Percentiles rank a stretch among this genome's conserved stretches.
Evolutionary conservation across 2,888 invertebrate genomes (phyloP).

Genomic region (Bimastos eiseni): DNA sequence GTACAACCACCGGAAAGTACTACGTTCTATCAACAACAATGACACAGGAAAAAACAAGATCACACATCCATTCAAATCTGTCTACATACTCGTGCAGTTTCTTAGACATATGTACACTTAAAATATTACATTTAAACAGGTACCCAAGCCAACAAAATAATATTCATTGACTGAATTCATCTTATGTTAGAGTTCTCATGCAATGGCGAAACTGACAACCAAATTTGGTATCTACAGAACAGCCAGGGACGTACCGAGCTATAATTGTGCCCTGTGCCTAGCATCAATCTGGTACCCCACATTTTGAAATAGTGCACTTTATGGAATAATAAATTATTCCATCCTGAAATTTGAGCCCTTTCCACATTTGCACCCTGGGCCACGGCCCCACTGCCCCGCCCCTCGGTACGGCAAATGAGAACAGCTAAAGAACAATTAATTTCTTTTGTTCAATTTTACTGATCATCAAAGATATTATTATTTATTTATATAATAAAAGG

Average conservation of each 20-base stretch:
- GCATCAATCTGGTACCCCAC: too few species aligned
- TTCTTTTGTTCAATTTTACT: too few species aligned
- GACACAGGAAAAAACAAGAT: neutral
- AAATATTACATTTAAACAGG: neutral
- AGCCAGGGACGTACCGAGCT: too few species aligned
- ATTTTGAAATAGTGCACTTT: too few species aligned
- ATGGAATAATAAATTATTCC: too few species aligned
- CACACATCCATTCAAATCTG: neutral
- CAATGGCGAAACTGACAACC: neutral
- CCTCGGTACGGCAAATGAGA: too few species aligned
- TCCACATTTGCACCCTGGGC: too few species aligned
- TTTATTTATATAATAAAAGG: neutral
- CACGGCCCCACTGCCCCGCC: too few species aligned
- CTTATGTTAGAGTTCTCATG: neutral
- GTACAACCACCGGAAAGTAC: conserved; percentile 98
- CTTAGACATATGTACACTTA: neutral
- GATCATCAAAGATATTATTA: too few species aligned
- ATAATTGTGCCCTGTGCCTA: too few species aligned
- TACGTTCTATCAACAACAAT: conserved; percentile 71
- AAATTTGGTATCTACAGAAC: neutral
- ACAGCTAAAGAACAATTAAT: too few species aligned
- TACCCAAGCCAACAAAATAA: neutral
- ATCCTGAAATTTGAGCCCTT: too few species aligned
- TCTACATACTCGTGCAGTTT: neutral
- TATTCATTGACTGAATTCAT: neutral